Conservation (phyloP, 2,888 invertebrate species). For the Cosmia pyralina region DNA sequence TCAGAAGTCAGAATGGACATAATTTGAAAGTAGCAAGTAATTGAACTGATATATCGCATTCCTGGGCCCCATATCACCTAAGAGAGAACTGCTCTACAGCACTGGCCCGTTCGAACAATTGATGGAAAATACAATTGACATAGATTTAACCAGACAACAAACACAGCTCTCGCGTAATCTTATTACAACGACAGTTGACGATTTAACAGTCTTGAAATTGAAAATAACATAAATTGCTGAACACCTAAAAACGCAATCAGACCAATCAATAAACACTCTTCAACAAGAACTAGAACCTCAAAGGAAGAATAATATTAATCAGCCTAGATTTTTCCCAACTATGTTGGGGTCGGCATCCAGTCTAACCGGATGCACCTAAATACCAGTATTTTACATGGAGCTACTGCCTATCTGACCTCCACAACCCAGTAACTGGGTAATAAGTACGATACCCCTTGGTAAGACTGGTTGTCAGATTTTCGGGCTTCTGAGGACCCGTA, state of each 20-base stretch:
- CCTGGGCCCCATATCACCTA: not conserved
- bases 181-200: not conserved
- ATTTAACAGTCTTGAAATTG: not conserved
- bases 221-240: conserved; percentile 26
- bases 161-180: not conserved
- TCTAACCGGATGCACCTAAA: no score
- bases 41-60: conserved; percentile 20
- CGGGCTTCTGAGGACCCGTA: no score
- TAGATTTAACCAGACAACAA: not conserved
- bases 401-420: no score
- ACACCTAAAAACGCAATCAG: conserved; percentile 27
- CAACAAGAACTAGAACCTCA: conserved; percentile 38
- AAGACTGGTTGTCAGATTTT: no score
- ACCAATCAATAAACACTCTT: conserved; percentile 33
- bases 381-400: no score
- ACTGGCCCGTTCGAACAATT: conserved; percentile 1
- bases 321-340: no score
- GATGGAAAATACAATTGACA: not conserved
- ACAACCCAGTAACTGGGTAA: no score
- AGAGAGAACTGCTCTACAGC: not conserved
- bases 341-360: no score
- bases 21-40: not conserved
- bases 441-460: no score
- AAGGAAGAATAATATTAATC: conserved; percentile 47
- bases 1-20: not conserved